These are phyloP conservation scores for Drosophila quasianomalipes DNA, from an alignment of 2,888 invertebrate genomes.

Conservation along the genomic window DNA sequence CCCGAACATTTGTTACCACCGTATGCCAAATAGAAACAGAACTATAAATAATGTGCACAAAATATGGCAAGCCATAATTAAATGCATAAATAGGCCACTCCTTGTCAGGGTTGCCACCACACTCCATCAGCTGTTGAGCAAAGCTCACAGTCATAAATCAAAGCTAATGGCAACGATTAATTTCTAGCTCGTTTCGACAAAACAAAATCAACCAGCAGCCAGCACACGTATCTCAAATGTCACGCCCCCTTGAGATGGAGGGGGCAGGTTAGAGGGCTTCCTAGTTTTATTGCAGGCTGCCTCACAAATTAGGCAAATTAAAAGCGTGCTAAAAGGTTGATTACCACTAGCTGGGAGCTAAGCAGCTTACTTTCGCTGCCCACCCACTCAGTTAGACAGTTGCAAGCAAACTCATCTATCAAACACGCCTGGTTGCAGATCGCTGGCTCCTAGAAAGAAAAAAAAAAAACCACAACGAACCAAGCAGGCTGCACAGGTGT, in stretches of 20 bases:
- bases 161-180: conserved; percentile 73
- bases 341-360: conserved; percentile 2
- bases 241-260: conserved; percentile 16
- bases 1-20: conserved; percentile 63
- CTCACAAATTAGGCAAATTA: conserved; percentile 63
- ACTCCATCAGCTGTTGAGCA: conserved; percentile 32
- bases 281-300: conserved; percentile 34
- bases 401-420: conserved; percentile 57
- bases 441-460: neutral
- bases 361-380: neutral
- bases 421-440: conserved; percentile 39
- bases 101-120: conserved; percentile 24
- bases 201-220: conserved; percentile 20
- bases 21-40: conserved; percentile 39
- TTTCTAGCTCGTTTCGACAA: conserved; percentile 54
- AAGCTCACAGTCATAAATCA: conserved; percentile 66
- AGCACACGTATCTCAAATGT: conserved; percentile 4
- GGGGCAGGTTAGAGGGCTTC: neutral
- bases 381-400: conserved; percentile 16
- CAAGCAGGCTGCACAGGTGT: conserved; percentile 48
- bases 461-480: neutral
- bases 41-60: conserved; percentile 73
- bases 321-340: conserved; percentile 39
- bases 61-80: conserved; percentile 61
- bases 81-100: conserved; percentile 33